Evolutionary conservation across 2,888 invertebrate species (phyloP).

Genomic region (Drosophila lutescens): DNA sequence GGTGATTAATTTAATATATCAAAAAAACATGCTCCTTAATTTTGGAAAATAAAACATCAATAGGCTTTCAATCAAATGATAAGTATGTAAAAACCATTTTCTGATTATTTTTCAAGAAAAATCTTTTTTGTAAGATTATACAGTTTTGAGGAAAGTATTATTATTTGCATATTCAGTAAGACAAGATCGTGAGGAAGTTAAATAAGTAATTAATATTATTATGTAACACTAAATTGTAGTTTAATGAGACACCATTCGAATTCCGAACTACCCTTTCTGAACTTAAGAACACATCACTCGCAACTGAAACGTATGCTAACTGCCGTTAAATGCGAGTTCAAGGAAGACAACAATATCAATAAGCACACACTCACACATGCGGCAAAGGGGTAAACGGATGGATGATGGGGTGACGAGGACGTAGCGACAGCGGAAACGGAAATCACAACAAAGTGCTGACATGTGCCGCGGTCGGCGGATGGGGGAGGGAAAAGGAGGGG

Average conservation of each 20-base stretch:
- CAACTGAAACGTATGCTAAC: constrained; percentile 67
- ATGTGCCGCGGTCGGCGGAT: constrained; percentile 65
- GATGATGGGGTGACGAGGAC: constrained; percentile 9
- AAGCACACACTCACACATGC: constrained; percentile 37
- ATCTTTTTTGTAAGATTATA: too few species aligned
- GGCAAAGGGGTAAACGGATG: constrained; percentile 23
- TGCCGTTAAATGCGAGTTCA: constrained; percentile 59
- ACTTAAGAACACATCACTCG: constrained; percentile 5
- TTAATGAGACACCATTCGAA: neutral
- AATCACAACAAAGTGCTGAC: constrained; percentile 83
- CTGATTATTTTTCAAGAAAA: too few species aligned
- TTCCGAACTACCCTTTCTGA: neutral
- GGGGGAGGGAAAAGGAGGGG: neutral
- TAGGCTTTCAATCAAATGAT: too few species aligned
- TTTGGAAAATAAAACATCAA: too few species aligned
- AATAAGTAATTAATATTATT: too few species aligned
- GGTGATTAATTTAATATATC: too few species aligned
- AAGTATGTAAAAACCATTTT: too few species aligned
- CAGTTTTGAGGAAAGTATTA: too few species aligned
- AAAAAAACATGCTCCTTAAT: too few species aligned
- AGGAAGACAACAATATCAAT: constrained; percentile 72
- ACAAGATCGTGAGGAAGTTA: too few species aligned
- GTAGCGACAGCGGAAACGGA: constrained; percentile 77
- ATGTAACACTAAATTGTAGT: too few species aligned
- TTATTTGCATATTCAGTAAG: too few species aligned